phyloP scores from a whole-genome alignment of 2,113 vertebrate genomes.

The Peromyscus leucopus region DNA sequence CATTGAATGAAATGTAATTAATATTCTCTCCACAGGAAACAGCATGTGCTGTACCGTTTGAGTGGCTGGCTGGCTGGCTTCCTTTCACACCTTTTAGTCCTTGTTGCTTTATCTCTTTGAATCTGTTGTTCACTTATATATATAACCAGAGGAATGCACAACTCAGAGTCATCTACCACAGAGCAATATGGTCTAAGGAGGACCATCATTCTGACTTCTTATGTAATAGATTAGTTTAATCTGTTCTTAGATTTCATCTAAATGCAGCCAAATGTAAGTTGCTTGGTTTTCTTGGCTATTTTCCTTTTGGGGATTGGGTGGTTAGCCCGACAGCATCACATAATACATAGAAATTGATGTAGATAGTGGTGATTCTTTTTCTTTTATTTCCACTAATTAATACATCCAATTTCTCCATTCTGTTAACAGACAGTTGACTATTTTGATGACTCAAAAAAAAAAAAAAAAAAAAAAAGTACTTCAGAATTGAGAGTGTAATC shows the following conservation, averaged over 20 bases:
- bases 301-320: neutral
- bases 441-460: neutral
- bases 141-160: neutral
- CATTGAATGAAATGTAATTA: slow-evolving; percentile 31
- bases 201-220: neutral
- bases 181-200: neutral
- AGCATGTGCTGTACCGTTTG: slow-evolving; percentile 4
- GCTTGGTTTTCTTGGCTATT: neutral
- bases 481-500: slow-evolving; percentile 9
- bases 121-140: slow-evolving; percentile 1
- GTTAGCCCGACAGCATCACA: neutral
- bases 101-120: slow-evolving; percentile 60
- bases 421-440: slow-evolving; percentile 9
- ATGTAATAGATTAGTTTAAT: neutral
- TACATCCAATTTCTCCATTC: slow-evolving; percentile 30
- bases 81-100: neutral
- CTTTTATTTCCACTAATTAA: slow-evolving; percentile 38
- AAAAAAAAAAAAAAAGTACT: slow-evolving; percentile 4
- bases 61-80: neutral
- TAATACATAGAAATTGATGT: neutral
- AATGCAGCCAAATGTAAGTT: neutral
- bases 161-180: neutral
- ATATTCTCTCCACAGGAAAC: slow-evolving; percentile 29
- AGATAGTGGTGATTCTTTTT: neutral
- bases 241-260: neutral